A percentile compares a stretch with the other conserved stretches of the same genome.
Conservation (phyloP, 1,140 invertebrate genomes). For the Trachelipus rathkii region DNA sequence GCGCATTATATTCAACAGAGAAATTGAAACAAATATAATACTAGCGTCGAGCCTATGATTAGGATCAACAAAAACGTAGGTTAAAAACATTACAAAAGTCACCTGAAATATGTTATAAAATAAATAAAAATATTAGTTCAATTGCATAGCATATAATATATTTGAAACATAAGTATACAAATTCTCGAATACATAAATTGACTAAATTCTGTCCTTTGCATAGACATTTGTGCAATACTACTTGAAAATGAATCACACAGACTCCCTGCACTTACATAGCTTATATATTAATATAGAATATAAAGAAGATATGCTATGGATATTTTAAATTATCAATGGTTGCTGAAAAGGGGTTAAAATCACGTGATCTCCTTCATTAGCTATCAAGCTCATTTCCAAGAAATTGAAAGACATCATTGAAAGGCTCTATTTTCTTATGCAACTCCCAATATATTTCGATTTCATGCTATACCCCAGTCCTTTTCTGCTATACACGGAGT, state of each 20-base stretch:
- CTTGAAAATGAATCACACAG: neutral
- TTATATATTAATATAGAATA: too few relatives aligned
- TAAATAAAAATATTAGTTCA: neutral
- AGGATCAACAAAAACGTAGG: constrained; percentile 49
- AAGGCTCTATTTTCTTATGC: too few relatives aligned
- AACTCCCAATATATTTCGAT: too few relatives aligned
- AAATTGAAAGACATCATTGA: too few relatives aligned
- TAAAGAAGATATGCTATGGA: too few relatives aligned
- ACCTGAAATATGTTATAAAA: constrained; percentile 32
- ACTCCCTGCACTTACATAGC: too few relatives aligned
- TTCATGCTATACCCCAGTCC: too few relatives aligned
- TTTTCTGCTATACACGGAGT: too few relatives aligned
- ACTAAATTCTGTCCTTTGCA: neutral
- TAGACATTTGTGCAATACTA: neutral
- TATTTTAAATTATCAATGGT: too few relatives aligned
- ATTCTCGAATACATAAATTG: neutral
- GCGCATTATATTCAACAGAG: constrained; percentile 57
- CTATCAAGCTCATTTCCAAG: too few relatives aligned
- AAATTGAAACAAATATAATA: constrained; percentile 56
- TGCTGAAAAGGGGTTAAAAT: too few relatives aligned
- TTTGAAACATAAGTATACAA: neutral
- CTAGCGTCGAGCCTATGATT: constrained; percentile 53
- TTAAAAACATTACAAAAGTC: constrained; percentile 49
- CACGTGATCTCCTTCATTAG: too few relatives aligned
- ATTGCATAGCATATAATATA: neutral